Base-by-base conservation (phyloP, 2,113 vertebrate genomes). In the Sigmodon hispidus region DNA sequence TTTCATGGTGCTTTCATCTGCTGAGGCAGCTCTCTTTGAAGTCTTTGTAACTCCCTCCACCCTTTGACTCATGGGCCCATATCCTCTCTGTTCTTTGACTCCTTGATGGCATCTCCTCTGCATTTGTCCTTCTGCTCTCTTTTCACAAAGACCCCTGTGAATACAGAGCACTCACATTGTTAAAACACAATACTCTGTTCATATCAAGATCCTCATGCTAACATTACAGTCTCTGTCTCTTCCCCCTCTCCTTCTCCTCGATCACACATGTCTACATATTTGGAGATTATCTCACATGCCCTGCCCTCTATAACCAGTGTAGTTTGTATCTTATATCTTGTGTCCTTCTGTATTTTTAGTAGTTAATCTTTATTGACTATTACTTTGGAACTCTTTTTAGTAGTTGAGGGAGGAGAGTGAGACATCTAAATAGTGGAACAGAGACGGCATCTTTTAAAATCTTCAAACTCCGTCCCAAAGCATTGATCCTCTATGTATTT, bases 241-340 rank as follows among this genome's bases (percentile, higher is more conserved):
- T n/a, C 19, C 22, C 1, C 0, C 21, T 26, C 5, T 5, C 22
- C 17, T 5, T 5, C 22, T 8, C 21, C 3, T 6, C 7, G 12
- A 5, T 16, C 29, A 1, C 48, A 34, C 75, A 76, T 0, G 0
- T n/a, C 0, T 5, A 36, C 13, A 22, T 43, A 6, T 79, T 67
- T 48, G 31, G 45, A 31, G 16, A 43, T n/a, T 83, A 75, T 61
- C 83, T 91, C 93, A 40, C 19, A 21, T 89, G 63, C 7, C 3
- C 12, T 36, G 5, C 31, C n/a, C n/a, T n/a, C n/a, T n/a, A 61
- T 76, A 45, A 9, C 3, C 24, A 36, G 19, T 80, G 59, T 34
- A 61, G 57, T n/a, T 50, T 84, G 61, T 55, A 15, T 48, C 19
- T 0, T 63, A 69, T 45, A 69, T 88, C 83, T 89, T n/a, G 52